phyloP scores from a whole-genome alignment of 2,113 vertebrate genomes.

The Neolamprologus falcicula region DNA sequence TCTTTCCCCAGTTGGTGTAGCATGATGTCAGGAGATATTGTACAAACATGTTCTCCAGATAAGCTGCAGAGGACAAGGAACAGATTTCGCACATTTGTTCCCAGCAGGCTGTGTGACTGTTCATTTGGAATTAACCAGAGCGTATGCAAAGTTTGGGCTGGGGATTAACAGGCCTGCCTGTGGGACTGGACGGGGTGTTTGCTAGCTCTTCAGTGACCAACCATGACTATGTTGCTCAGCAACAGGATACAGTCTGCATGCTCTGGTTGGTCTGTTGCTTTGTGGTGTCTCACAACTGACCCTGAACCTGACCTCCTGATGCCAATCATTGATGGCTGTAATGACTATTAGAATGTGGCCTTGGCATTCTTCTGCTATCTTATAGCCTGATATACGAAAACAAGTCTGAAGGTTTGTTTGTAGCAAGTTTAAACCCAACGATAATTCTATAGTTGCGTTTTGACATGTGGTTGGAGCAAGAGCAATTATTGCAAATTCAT shows the following conservation, averaged over 20 bases:
- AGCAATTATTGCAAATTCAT: neutral
- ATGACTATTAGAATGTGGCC: slow-evolving; percentile 25
- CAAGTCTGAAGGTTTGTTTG: neutral
- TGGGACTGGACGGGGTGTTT: slow-evolving; percentile 14
- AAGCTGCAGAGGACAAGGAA: neutral
- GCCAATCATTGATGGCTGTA: slow-evolving; percentile 21
- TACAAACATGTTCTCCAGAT: slow-evolving; percentile 13
- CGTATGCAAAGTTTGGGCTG: slow-evolving; percentile 58
- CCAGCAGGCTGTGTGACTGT: slow-evolving; percentile 21
- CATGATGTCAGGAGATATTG: slow-evolving; percentile 6
- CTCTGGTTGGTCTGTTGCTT: neutral
- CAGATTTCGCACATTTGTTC: slow-evolving; percentile 11
- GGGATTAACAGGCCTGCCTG: slow-evolving; percentile 56
- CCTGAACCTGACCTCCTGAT: slow-evolving; percentile 15
- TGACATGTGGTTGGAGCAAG: neutral
- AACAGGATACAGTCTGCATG: slow-evolving; percentile 11
- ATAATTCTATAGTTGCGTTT: neutral
- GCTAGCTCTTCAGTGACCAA: slow-evolving; percentile 10
- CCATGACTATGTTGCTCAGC: slow-evolving; percentile 25
- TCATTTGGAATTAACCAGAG: slow-evolving; percentile 51
- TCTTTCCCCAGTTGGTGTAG: slow-evolving; percentile 1
- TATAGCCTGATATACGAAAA: neutral
- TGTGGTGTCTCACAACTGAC: slow-evolving; percentile 13
- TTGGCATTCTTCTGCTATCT: slow-evolving; percentile 36
- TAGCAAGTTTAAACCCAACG: neutral